Evolutionary conservation across 92 coral and sea anemone species (phyloP), one percentile per base, ranked within the genome.

Genomic region (Virgularia gustaviana): DNA sequence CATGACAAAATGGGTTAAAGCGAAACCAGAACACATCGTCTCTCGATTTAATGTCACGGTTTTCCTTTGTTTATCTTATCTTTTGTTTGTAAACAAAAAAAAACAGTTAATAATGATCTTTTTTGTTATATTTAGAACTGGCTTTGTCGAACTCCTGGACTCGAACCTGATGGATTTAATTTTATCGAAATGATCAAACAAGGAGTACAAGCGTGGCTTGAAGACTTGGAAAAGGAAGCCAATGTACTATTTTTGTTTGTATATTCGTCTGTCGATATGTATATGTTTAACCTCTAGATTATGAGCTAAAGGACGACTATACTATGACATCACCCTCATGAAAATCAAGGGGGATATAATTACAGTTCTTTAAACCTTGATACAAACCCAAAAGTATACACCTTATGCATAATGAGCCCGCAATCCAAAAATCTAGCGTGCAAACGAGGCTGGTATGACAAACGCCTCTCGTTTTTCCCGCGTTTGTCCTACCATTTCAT

Each of bases 141-240:
- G 99, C 78, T 94, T 63, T 78, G 87, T 31, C 85, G 99, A 43
- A 94, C 99, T 13, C 99, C 99, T 39, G 99, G 99, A 34, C 87
- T 94, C 2, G 96, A 94, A 70, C 83, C 66, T 41, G 78, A 89
- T 65, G 99, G 99, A 28, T 94, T 94, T 66, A 82, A 94, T 63
- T 94, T 94, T 75, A 89, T 94, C 88, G 88, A 89, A 2, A 94
- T 89, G 63, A 85, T 83, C 57, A 83, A 83, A 67, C 51, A 72
- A n/a, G 88, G 87, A 29, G 94, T 87, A 8, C 64, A 85, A 52
- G 20, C 16, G 43, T 84, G 90, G 98, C 27, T 79, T 43, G 68
- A 62, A 31, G 76, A 72, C 9, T 84, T 62, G 65, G 77, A 61
- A 61, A 80, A 78, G 3, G 84, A 87, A 52, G 96, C 99, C n/a